Conservation (phyloP, 2,888 invertebrate species). For the Chesias legatella region DNA sequence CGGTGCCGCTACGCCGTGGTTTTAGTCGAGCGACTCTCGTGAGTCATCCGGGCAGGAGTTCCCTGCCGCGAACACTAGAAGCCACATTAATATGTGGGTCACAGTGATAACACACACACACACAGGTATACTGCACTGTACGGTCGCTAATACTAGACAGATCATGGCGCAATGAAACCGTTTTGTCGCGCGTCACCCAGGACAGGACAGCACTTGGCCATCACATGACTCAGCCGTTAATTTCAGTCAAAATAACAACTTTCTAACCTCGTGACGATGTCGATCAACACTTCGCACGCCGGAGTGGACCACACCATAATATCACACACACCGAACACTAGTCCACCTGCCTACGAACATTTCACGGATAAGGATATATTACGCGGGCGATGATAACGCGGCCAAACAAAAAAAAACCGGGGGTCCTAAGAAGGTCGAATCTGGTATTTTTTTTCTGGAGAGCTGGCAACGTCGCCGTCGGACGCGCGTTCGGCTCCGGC, state of each 20-base stretch:
- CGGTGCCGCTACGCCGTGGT: background rate
- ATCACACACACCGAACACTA: conserved; percentile 67
- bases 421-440: conserved; percentile 80
- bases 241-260: conserved; percentile 25
- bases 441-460: conserved; percentile 75
- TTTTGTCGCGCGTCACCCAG: conserved; percentile 14
- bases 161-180: conserved; percentile 1
- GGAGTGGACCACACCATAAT: conserved; percentile 78
- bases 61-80: background rate
- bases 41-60: too few species aligned
- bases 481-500: conserved; percentile 75
- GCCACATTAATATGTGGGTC: conserved; percentile 4
- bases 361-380: conserved; percentile 73
- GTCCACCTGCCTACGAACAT: conserved; percentile 70
- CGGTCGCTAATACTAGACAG: background rate
- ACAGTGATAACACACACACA: background rate
- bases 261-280: conserved; percentile 71
- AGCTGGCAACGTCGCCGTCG: conserved; percentile 79
- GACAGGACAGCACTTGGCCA: conserved; percentile 17
- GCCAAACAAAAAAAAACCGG: conserved; percentile 76
- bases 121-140: too few species aligned
- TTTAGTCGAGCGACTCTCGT: background rate
- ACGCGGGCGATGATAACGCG: conserved; percentile 77
- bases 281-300: conserved; percentile 72
- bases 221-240: conserved; percentile 35